These are phyloP conservation scores for Meriones psammophilus DNA, from an alignment of 2,797 vertebrate species.

Conservation along the genomic window DNA sequence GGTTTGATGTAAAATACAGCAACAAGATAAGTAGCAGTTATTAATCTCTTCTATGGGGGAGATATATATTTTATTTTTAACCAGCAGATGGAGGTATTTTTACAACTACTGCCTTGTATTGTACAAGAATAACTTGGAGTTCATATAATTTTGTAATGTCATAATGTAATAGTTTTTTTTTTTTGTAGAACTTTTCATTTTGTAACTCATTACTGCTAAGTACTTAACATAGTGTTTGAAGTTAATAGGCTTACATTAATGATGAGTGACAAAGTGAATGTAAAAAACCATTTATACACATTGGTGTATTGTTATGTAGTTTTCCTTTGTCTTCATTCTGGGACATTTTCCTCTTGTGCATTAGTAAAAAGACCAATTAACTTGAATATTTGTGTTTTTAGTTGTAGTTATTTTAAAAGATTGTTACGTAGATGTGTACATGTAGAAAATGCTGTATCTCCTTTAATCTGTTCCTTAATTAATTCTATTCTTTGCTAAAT, in stretches of 20 bases:
- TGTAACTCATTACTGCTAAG: neutral
- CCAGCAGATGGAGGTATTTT: neutral
- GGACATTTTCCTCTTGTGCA: neutral
- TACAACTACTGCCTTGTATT: neutral
- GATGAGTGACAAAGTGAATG: neutral
- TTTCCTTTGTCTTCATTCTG: neutral
- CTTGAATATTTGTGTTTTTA: neutral
- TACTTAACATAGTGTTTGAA: neutral
- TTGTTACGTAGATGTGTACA: neutral
- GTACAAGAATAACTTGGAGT: neutral
- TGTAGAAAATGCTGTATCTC: neutral
- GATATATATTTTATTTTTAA: conserved; percentile 28
- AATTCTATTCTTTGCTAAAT: neutral
- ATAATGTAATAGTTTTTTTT: neutral
- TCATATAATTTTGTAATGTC: neutral
- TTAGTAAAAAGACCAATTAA: neutral
- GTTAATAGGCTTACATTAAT: neutral
- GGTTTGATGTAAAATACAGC: neutral
- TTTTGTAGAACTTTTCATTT: neutral
- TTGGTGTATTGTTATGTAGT: neutral
- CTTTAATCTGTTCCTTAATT: neutral
- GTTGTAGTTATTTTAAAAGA: neutral
- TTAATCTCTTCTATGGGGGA: neutral
- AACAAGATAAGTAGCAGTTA: neutral
- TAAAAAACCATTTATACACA: neutral